phyloP scores from a whole-genome alignment of 2,113 vertebrate genomes.

The Oceanites oceanicus region DNA sequence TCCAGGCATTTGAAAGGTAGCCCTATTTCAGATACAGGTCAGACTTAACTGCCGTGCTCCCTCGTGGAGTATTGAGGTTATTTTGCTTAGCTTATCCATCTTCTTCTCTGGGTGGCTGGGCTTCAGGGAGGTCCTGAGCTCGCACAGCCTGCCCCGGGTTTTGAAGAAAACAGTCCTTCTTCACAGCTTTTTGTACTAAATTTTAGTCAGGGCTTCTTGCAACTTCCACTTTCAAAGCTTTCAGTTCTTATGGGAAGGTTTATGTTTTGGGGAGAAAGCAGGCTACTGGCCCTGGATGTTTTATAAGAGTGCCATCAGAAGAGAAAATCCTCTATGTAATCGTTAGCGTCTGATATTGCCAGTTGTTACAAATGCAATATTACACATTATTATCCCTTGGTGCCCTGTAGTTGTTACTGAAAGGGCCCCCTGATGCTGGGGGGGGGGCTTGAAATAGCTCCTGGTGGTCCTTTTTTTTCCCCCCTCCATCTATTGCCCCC shows the following conservation, averaged over 20 bases:
- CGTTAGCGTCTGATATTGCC: neutral
- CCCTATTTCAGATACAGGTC: neutral
- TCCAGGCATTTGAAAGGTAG: neutral
- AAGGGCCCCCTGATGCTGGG: neutral
- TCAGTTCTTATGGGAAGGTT: neutral
- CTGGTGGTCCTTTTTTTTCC: neutral
- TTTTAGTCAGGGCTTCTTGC: neutral
- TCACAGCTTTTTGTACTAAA: neutral
- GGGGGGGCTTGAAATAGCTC: neutral
- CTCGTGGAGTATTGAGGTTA: fast-evolving
- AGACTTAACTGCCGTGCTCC: neutral
- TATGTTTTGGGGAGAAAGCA: neutral
- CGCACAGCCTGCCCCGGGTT: fast-evolving
- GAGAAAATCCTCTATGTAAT: neutral
- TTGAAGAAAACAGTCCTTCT: neutral
- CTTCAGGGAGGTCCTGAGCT: neutral
- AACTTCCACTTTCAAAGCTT: neutral
- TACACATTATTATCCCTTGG: neutral
- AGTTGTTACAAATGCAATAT: neutral
- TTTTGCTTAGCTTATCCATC: neutral
- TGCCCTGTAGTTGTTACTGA: neutral
- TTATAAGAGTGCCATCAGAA: neutral
- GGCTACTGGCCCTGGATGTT: neutral
- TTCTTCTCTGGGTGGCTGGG: neutral
- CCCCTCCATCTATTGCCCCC: fast-evolving